Base-by-base conservation (phyloP, 2,113 vertebrate species). In the Phrynosoma platyrhinos region DNA sequence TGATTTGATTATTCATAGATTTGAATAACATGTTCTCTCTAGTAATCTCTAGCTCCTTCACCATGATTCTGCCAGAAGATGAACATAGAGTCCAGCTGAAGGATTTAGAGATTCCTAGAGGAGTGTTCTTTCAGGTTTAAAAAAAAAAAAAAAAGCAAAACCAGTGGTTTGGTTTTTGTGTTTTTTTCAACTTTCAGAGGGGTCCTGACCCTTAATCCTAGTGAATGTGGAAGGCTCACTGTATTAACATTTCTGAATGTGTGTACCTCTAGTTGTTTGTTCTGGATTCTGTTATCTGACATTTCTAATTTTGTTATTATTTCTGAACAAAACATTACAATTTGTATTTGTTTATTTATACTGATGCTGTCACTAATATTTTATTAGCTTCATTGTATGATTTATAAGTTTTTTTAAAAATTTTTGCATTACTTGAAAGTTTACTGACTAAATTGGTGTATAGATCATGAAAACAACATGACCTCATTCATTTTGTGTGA, bases 401-500 rank as follows among this genome's bases (percentile, higher is more conserved):
- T 79, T 69, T 47, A 64, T 27, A 55, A 9, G 5, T 5, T 21
- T 21, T 88, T 6, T 14, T 1, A 82, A 93, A 84, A 58, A 79
- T 32, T 86, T 83, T 52, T 7, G 47, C 47, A 80, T 77, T 87
- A 58, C 13, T 23, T 92, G 32, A 74, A 82, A 66, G 77, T 92
- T 94, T 69, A 58, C 40, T 87, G 82, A 52, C 53, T 40, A 88
- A 84, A 66, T 93, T 87, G 0, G 10, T 84, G 82, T 58, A 62
- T 71, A 92, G 87, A 91, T 91, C 87, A 47, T 89, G 72, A 93
- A 94, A 94, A 27, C 21, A 90, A 82, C 92, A 71, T 92, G 85
- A 93, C 80, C 58, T 20, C 89, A 90, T 94, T 90, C 79, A 92
- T 95, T 91, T 96, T 96, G 89, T 16, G 82, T 92, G 69, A 93